Conservation (phyloP, 2,888 invertebrate genomes). For the Neuroscelio doddi region DNA sequence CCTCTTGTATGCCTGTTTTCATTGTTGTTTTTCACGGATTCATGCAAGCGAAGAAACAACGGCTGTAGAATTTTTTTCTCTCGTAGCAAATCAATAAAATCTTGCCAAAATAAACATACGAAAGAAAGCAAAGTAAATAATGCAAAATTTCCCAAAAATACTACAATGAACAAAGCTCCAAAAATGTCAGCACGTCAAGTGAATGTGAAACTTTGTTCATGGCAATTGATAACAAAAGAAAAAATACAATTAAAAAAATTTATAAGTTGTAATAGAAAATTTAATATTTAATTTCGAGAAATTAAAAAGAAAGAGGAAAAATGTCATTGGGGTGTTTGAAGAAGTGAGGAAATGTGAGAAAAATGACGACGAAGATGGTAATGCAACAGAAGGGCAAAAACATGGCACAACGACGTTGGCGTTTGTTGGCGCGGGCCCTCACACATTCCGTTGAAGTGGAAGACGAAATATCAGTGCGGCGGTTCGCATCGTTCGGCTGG, state of each 20-base stretch:
- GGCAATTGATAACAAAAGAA: no score
- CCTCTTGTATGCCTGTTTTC: constrained; percentile 63
- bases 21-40: constrained; percentile 68
- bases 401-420: constrained; percentile 79
- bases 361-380: constrained; percentile 26
- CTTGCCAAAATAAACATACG: constrained; percentile 76
- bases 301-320: no score
- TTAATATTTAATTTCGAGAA: background rate
- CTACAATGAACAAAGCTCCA: no score
- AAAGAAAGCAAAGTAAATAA: no score
- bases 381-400: constrained; percentile 50
- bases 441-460: constrained; percentile 52
- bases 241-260: no score
- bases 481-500: constrained; percentile 70
- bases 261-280: background rate
- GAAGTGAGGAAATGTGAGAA: constrained; percentile 2
- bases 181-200: no score
- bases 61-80: constrained; percentile 73
- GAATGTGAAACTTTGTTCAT: no score
- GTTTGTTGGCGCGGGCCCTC: constrained; percentile 79
- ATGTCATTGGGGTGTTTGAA: background rate
- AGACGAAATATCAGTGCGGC: constrained; percentile 68
- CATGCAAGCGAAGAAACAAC: constrained; percentile 73
- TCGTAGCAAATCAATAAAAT: constrained; percentile 74
- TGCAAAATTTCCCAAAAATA: no score